Base-by-base conservation (phyloP, 2,113 vertebrate species). In the Rhabdornis inornatus region DNA sequence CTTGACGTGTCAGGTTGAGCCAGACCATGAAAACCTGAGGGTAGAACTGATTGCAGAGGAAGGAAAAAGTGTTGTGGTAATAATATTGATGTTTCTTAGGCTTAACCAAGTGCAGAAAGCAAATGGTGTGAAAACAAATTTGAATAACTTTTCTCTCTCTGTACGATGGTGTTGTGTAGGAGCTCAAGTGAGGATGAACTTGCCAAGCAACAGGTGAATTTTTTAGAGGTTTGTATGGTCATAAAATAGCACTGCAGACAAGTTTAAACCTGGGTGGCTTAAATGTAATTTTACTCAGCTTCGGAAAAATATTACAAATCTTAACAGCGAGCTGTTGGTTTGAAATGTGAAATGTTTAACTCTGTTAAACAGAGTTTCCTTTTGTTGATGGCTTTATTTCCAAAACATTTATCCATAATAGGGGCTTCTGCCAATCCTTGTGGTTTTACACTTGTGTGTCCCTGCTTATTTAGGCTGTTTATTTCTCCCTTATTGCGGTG, bases 31-130 rank as follows among this genome's bases (percentile, higher is more conserved):
- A 90, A 94, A 79, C 59, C 76, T 74, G 60, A 33, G 72, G 66
- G 75, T 44, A 69, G 87, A 96, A 91, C 69, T 92, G 93, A 90
- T 89, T 79, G 72, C 57, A 52, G 33, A 82, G 88, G 90, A 64
- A 90, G 86, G 57, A 12, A 10, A 42, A 94, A 87, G 17, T 21
- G 53, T 50, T 59, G 21, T 45, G 68, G 50, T 79, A 42, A 72
- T 72, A 76, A 89, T 57, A 63, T n/a, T 49, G 60, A 11, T 6
- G 2, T 86, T 94, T 85, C 53, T 57, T 49, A 20, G n/a, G 39
- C 19, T 78, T 60, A 79, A 55, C 59, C 90, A 71, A 84, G 56
- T 35, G 47, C 33, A 63, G 44, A 89, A 94, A 89, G 68, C 49
- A 71, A 75, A 44, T 1, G 25, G n/a, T 1, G 7, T 52, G 72